Base-by-base conservation (phyloP, 2,113 vertebrate genomes). In the Protobothrops flavoviridis region DNA sequence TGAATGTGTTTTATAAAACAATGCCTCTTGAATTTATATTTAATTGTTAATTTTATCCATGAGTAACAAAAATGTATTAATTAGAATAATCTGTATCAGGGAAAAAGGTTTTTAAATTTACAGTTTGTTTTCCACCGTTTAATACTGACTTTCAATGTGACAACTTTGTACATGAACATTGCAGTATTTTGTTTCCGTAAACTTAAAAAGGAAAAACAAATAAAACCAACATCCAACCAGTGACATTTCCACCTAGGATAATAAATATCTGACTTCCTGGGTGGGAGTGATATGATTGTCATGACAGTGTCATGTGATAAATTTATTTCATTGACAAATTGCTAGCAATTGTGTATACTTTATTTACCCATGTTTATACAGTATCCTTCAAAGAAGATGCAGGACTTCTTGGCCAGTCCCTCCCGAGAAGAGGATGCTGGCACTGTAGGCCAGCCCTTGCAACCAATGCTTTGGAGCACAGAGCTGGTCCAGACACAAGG, bases 301-400 rank as follows among this genome's bases (percentile, higher is more conserved):
- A 98, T 98, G 98, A 98, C 98, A 98, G 97, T 98, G 98, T 98
- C 98, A 98, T 98, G 98, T 97, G 97, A 97, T 98, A 98, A 97
- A 97, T 97, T 98, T 98, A 97, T 97, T 98, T 97, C 98, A 97
- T 98, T 98, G 97, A 98, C 96, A 97, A 98, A 98, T 95, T 97
- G 96, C 90, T 98, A 97, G 97, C 97, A 95, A 95, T 96, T 98
- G 97, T 98, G 97, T 97, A 98, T 98, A 98, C 98, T 98, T 98
- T 97, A 96, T 97, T 98, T 98, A 95, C 97, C 97, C 97, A 86
- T 89, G 2, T 88, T 85, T 96, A 21, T 95, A 43, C 17, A 81
- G 74, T 10, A 92, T 97, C 97, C 21, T 91, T 96, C 95, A 93
- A 95, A 94, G 57, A 57, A 88, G 90, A 96, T 33, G 21, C 21